phyloP scores from a whole-genome alignment of 2,888 invertebrate species.

The Andrena praecox region DNA sequence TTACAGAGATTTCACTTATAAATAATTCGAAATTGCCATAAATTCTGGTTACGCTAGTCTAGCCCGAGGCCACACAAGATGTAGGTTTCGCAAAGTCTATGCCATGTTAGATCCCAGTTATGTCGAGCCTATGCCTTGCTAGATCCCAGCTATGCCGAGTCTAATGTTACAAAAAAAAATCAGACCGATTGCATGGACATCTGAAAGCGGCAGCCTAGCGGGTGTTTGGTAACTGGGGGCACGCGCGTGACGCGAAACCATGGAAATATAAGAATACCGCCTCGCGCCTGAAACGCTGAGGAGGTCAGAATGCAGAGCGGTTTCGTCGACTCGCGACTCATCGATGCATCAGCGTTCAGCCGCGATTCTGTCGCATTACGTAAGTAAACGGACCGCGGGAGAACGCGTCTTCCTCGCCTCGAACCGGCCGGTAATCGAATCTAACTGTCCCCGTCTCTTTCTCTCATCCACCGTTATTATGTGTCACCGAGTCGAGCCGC shows the following conservation, averaged over 20 bases:
- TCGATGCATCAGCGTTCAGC: slow-evolving; percentile 28
- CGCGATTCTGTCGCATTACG: slow-evolving; percentile 45
- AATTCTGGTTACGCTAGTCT: neutral
- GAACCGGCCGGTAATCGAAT: slow-evolving; percentile 63
- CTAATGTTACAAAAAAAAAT: slow-evolving; percentile 46
- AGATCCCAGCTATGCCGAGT: slow-evolving; percentile 11
- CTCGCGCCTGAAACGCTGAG: neutral
- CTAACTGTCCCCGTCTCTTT: slow-evolving; percentile 70
- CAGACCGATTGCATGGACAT: slow-evolving; percentile 11
- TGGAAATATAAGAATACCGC: slow-evolving; percentile 7
- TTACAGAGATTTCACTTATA: too few relatives aligned
- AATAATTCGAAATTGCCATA: too few relatives aligned
- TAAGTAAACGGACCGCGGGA: slow-evolving; percentile 60
- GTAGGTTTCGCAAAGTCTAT: slow-evolving; percentile 2
- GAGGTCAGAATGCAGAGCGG: neutral
- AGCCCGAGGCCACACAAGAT: slow-evolving; percentile 3
- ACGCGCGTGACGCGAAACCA: slow-evolving; percentile 16
- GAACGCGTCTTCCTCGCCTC: slow-evolving; percentile 41
- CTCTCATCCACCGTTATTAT: slow-evolving; percentile 66
- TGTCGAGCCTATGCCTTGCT: neutral
- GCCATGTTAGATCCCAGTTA: slow-evolving; percentile 13
- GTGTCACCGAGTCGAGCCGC: slow-evolving; percentile 55
- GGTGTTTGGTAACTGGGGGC: slow-evolving; percentile 25
- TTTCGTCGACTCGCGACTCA: slow-evolving; percentile 32
- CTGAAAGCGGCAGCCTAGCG: neutral